phyloP scores from a whole-genome alignment of 2,888 invertebrate genomes.

The Drosophila histrio region DNA sequence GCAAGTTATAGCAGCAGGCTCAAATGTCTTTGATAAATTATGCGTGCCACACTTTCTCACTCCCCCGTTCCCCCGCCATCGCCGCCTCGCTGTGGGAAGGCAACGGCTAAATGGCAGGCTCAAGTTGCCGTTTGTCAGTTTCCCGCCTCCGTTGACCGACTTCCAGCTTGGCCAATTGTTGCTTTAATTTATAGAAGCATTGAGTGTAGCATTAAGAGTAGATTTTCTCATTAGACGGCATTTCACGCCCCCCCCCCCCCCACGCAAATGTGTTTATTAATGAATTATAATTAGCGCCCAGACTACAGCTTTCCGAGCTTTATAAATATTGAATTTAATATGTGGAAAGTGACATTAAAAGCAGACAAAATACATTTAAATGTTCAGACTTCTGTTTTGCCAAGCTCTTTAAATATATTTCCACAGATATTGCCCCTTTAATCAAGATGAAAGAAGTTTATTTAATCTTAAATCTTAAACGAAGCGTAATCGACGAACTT shows the following conservation, averaged over 20 bases:
- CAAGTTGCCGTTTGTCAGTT: slow-evolving; percentile 14
- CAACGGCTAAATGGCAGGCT: slow-evolving; percentile 28
- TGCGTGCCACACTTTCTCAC: slow-evolving; percentile 18
- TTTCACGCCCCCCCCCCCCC: background rate
- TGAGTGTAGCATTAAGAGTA: background rate
- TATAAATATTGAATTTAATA: background rate
- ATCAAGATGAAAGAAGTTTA: too few relatives aligned
- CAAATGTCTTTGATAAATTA: slow-evolving; percentile 71
- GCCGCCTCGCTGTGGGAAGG: background rate
- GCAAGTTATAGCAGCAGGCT: slow-evolving; percentile 39
- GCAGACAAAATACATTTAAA: background rate
- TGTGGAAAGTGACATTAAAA: slow-evolving; percentile 3
- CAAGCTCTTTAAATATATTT: too few relatives aligned
- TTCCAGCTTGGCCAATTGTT: slow-evolving; percentile 34
- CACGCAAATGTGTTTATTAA: slow-evolving; percentile 39
- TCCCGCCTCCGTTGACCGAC: background rate
- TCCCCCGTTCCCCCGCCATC: background rate
- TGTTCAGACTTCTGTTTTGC: background rate
- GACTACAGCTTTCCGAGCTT: background rate
- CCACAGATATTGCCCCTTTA: too few relatives aligned
- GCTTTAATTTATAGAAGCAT: slow-evolving; percentile 28
- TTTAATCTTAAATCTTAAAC: too few relatives aligned
- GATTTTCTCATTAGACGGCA: slow-evolving; percentile 12
- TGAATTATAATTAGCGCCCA: slow-evolving; percentile 49
- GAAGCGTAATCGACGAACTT: too few relatives aligned